A percentile compares a stretch with the other conserved stretches of the same genome.
Evolutionary conservation across 37 sponge, comb jelly and placozoan species (phyloP).

Genomic region (Hormiphora californensis): DNA sequence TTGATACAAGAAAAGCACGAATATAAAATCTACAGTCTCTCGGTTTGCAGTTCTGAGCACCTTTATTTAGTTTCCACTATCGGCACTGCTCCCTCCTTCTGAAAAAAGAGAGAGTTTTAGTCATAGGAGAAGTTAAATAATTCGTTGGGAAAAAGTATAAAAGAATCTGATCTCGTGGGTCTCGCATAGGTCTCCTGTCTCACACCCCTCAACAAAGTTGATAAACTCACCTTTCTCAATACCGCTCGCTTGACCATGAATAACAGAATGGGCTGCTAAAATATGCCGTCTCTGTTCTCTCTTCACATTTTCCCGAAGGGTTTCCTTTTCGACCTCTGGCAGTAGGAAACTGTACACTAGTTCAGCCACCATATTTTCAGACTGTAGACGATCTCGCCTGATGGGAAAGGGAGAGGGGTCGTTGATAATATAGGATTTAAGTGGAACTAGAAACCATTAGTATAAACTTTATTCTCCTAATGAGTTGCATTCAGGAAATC

Average conservation of each 20-base stretch:
- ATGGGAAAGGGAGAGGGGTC: conserved; percentile 9
- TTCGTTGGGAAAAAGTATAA: no score
- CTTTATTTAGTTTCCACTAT: no score
- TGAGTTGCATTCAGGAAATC: no score
- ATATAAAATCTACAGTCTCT: no score
- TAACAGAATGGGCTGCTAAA: conserved; percentile 81
- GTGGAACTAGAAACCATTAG: neutral
- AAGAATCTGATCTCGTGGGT: no score
- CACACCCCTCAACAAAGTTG: no score
- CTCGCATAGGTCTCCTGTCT: no score
- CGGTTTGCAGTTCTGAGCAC: neutral
- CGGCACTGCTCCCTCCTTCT: neutral
- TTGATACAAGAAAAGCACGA: no score
- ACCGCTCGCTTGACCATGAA: conserved; percentile 59
- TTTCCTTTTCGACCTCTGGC: conserved; percentile 88
- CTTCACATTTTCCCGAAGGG: conserved; percentile 70
- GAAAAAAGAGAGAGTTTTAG: no score
- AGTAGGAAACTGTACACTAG: conserved; percentile 90
- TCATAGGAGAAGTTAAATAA: no score
- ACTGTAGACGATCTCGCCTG: conserved; percentile 43
- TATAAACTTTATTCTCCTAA: neutral
- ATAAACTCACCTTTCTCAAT: conserved; percentile 21
- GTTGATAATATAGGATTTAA: neutral
- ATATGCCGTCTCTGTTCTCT: conserved; percentile 59
- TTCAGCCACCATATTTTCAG: conserved; percentile 73